phyloP scores from a whole-genome alignment of 2,113 vertebrate species.

The Dromiciops gliroides region DNA sequence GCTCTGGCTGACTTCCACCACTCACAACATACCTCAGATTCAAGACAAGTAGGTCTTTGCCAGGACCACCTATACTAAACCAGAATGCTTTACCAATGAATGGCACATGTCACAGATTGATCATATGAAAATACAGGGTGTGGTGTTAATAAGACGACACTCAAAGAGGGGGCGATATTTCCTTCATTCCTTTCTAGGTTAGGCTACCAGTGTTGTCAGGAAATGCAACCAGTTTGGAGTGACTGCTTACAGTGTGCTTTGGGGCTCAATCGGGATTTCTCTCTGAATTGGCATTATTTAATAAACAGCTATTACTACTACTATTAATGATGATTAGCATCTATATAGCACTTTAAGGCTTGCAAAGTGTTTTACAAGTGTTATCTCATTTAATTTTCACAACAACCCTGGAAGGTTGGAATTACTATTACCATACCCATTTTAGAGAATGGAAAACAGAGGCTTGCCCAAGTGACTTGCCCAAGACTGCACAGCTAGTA shows the following conservation, averaged over 20 bases:
- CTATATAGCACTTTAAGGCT: neutral
- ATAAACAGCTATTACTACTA: neutral
- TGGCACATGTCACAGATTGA: neutral
- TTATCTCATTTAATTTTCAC: neutral
- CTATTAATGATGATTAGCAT: neutral
- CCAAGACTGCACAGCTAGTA: neutral
- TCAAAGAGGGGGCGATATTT: neutral
- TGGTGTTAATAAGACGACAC: neutral
- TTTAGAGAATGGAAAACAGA: neutral
- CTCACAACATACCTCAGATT: neutral
- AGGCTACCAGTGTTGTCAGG: neutral
- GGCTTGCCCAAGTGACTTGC: neutral
- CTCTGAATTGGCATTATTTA: neutral
- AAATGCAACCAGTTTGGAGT: neutral
- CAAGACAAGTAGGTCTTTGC: neutral
- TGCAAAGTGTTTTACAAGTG: neutral
- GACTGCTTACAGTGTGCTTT: neutral
- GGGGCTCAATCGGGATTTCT: neutral
- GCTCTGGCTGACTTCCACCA: neutral
- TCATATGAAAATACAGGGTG: neutral
- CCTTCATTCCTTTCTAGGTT: neutral
- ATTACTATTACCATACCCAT: neutral
- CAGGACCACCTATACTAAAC: slow-evolving; percentile 2
- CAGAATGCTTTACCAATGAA: neutral
- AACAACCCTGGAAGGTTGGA: neutral